A percentile compares a stretch with the other conserved stretches of the same genome.
Evolutionary conservation across 1,140 invertebrate genomes (phyloP).

Genomic region (Trinorchestia longiramus): DNA sequence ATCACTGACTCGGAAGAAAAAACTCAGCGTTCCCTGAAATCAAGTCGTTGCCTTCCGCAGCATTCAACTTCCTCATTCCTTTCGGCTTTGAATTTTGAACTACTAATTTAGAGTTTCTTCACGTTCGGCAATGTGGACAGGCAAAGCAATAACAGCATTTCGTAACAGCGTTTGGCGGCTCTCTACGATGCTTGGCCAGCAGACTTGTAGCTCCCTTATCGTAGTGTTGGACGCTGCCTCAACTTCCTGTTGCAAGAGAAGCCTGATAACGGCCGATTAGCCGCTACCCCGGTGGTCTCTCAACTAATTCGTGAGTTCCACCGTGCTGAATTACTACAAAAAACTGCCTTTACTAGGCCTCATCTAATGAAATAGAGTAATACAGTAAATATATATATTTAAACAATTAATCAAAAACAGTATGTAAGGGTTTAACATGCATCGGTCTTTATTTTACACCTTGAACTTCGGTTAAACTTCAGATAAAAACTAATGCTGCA

Average conservation of each 20-base stretch:
- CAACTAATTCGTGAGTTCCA: neutral
- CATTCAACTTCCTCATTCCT: neutral
- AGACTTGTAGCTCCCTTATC: neutral
- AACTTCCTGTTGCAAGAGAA: neutral
- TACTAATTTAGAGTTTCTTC: neutral
- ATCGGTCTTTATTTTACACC: too few species aligned
- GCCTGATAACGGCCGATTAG: neutral
- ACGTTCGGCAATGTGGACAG: neutral
- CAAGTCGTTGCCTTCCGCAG: neutral
- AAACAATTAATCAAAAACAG: too few species aligned
- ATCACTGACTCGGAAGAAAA: neutral
- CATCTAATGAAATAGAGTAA: neutral
- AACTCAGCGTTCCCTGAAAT: neutral
- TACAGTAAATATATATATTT: too few species aligned
- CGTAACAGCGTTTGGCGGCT: neutral
- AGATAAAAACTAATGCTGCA: too few species aligned
- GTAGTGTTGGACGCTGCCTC: neutral
- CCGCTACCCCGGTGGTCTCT: neutral
- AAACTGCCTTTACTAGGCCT: neutral
- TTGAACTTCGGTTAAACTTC: too few species aligned
- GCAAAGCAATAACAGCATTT: neutral
- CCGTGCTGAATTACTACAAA: neutral
- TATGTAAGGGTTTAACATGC: too few species aligned
- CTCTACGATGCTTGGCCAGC: neutral
- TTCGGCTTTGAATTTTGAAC: neutral